phyloP scores from a whole-genome alignment of 2,888 invertebrate species.

The Chaitophorus viminalis region DNA sequence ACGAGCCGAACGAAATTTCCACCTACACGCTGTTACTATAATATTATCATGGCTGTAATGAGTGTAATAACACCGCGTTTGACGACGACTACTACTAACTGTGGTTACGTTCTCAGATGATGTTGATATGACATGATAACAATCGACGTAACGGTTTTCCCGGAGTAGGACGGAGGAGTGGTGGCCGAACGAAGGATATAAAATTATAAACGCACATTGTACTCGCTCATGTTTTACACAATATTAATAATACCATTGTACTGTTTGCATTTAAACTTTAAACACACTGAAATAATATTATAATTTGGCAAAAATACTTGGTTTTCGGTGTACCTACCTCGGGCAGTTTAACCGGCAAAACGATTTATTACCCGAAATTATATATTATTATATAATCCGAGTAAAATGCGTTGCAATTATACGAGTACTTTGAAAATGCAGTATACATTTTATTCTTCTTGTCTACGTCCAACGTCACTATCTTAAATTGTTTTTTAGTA shows the following conservation, averaged over 20 bases:
- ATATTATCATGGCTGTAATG: not conserved
- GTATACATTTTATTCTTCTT: too few relatives aligned
- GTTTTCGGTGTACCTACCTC: too few relatives aligned
- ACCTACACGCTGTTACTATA: conserved; percentile 19
- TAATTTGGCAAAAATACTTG: not conserved
- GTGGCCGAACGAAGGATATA: not conserved
- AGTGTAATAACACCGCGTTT: too few relatives aligned
- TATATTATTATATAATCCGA: too few relatives aligned
- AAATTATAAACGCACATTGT: not conserved
- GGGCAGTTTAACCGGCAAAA: too few relatives aligned
- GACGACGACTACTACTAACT: not conserved
- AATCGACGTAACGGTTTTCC: conserved; percentile 15
- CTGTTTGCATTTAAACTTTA: not conserved
- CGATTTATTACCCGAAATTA: too few relatives aligned
- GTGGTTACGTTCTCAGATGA: not conserved
- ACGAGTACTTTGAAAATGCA: too few relatives aligned
- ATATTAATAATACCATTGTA: not conserved
- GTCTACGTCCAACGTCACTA: too few relatives aligned
- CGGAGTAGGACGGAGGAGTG: too few relatives aligned
- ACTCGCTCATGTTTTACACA: not conserved
- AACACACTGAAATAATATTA: conserved; percentile 1
- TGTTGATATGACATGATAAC: conserved; percentile 20
- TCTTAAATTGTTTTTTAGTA: too few relatives aligned
- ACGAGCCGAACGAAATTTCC: conserved; percentile 28
- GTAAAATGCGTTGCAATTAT: too few relatives aligned